A percentile compares a stretch with the other conserved stretches of the same genome.
These are phyloP conservation scores for Alouatta caraya DNA, from an alignment of 2,797 vertebrate genomes.

Conservation along the genomic window DNA sequence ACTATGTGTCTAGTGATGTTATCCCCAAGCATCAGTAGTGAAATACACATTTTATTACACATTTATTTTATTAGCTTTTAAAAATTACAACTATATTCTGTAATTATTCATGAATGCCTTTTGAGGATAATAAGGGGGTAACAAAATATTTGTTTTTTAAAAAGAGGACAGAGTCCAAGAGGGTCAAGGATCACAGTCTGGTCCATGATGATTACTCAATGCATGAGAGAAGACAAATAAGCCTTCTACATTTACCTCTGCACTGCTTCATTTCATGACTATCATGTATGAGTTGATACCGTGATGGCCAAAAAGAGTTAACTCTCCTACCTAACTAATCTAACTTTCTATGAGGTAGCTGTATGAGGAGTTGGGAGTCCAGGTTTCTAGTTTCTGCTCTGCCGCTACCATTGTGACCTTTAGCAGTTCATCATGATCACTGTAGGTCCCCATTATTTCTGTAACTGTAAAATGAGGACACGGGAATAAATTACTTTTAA, in stretches of 20 bases:
- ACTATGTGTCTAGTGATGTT: background rate
- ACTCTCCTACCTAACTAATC: background rate
- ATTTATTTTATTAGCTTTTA: background rate
- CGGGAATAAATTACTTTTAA: background rate
- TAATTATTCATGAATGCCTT: background rate
- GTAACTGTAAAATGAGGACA: slow-evolving; percentile 6
- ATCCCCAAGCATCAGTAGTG: background rate
- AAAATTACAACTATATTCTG: background rate
- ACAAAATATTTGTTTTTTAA: background rate
- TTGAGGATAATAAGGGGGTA: background rate
- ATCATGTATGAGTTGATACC: accelerated
- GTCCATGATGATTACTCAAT: background rate
- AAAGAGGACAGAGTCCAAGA: background rate
- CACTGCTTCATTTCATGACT: background rate
- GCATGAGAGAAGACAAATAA: background rate
- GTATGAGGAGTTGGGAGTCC: background rate
- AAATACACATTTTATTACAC: background rate
- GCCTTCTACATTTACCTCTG: background rate
- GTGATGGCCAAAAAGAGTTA: background rate
- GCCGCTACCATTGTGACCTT: background rate
- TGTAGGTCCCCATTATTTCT: background rate
- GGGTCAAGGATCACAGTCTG: background rate
- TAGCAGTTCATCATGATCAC: background rate
- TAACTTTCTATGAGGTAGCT: background rate
- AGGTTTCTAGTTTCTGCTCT: background rate